phyloP scores from a whole-genome alignment of 2,113 vertebrate genomes.

The Sebastes schlegelii region DNA sequence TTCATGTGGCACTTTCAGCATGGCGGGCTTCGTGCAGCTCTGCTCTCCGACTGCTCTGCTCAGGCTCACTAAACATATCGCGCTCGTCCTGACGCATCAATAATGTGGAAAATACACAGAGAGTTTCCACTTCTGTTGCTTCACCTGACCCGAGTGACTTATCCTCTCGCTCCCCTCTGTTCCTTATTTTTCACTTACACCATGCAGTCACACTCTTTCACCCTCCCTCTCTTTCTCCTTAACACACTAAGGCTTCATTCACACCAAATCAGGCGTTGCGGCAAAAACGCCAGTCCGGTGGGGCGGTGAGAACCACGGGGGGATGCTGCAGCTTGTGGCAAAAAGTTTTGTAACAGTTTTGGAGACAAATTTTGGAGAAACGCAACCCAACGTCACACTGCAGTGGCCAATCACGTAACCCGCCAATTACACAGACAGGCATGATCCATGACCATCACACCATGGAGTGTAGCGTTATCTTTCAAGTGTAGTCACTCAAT shows the following conservation, averaged over 20 bases:
- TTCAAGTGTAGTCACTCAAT: neutral
- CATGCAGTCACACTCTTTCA: slow-evolving; percentile 29
- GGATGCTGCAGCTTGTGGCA: neutral
- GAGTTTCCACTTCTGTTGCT: slow-evolving; percentile 42
- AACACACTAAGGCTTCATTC: neutral
- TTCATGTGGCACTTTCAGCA: slow-evolving; percentile 30
- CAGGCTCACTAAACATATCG: slow-evolving; percentile 33
- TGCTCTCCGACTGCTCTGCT: slow-evolving; percentile 17
- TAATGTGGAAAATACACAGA: slow-evolving; percentile 44
- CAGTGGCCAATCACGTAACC: neutral
- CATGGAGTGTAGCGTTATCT: too few species aligned
- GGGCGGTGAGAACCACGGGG: too few species aligned
- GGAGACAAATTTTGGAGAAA: neutral
- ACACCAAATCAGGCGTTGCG: neutral
- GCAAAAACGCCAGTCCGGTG: neutral
- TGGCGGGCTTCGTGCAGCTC: slow-evolving; percentile 18
- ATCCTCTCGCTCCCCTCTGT: slow-evolving; percentile 23
- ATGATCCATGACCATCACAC: neutral
- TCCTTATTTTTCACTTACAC: slow-evolving; percentile 44
- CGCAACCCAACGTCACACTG: neutral
- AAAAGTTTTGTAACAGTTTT: neutral
- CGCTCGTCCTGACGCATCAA: slow-evolving; percentile 29
- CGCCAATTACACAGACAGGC: neutral
- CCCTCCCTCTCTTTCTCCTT: neutral
- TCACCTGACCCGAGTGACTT: slow-evolving; percentile 45